Conservation (phyloP, 1,140 invertebrate species). For the Eriosoma lanigerum region DNA sequence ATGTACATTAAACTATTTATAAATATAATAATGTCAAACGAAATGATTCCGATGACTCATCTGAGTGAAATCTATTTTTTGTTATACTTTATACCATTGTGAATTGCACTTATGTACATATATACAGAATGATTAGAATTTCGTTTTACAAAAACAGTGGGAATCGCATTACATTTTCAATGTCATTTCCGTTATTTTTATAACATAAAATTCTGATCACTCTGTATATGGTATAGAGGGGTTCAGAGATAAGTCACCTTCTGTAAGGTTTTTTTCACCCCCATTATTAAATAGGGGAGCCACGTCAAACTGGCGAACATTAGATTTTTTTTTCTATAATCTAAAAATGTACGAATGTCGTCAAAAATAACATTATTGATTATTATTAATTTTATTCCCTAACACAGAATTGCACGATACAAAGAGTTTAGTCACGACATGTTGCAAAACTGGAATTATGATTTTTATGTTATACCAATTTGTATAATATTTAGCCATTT, state of each 20-base stretch:
- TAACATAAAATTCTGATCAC: no score
- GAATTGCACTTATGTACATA: not conserved
- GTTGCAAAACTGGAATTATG: slow-evolving; percentile 8
- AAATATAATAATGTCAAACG: not conserved
- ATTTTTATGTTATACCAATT: not conserved
- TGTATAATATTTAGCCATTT: not conserved
- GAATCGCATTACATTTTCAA: no score
- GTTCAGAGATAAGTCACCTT: slow-evolving; percentile 33
- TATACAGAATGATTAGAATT: no score
- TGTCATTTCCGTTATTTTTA: no score
- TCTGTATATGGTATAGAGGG: not conserved
- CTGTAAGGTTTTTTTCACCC: slow-evolving; percentile 20
- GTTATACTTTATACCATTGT: slow-evolving; percentile 34
- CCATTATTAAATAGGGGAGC: slow-evolving; percentile 20
- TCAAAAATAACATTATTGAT: not conserved
- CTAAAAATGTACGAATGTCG: slow-evolving; percentile 27
- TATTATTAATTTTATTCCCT: slow-evolving; percentile 29
- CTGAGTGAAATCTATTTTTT: slow-evolving; percentile 12
- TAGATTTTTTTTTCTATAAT: slow-evolving; percentile 29
- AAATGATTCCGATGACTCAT: slow-evolving; percentile 12
- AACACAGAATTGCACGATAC: not conserved
- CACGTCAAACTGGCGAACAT: slow-evolving; percentile 12
- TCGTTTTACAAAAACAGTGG: no score
- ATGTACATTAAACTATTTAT: no score
- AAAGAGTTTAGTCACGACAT: slow-evolving; percentile 14